Base-by-base conservation (phyloP, 92 coral and sea anemone genomes). In the Galaxea fascicularis region DNA sequence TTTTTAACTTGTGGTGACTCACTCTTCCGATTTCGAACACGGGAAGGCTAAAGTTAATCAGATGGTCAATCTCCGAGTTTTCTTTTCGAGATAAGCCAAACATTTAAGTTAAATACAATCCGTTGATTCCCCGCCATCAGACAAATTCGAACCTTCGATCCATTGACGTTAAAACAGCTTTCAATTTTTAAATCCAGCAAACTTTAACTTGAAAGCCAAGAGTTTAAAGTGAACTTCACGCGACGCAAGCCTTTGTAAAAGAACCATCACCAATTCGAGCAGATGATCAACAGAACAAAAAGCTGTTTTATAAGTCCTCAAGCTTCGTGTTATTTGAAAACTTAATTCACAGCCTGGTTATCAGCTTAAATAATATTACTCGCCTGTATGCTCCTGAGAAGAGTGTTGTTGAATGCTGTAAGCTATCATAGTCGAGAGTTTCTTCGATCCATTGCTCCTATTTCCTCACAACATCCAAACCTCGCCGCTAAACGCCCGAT, bases 321-420 rank as follows among this genome's bases (percentile, higher is more conserved):
- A 44, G 76, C 85, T 71, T 35, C 76, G 52, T 79, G 76, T 81
- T 71, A 53, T 21, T 69, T 18, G 73, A 14, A 41, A 79, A 68
- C 66, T 52, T 53, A 25, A 82, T 25, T 22, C 78, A 82, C 35
- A 82, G 44, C 68, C 46, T 30, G 27, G 65, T 60, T 70, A n/a
- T n/a, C n/a, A n/a, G n/a, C n/a, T n/a, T n/a, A n/a, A n/a, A n/a
- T n/a, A 51, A 66, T 79, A 54, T 69, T 39, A 82, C 86, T 82
- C 47, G 86, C 86, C 86, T 82, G 86, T 25, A 71, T 56, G 57
- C 10, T 71, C 86, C 28, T 54, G 70, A 58, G 86, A 82, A 56
- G 86, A 11, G 76, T 70, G 70, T 67, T 80, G 85, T 39, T 70
- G 78, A 44, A 45, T 28, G 21, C 68, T 82, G 30, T 79, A 79